Evolutionary conservation across 1,140 invertebrate species (phyloP).

Genomic region (Drosophila ercepeae): DNA sequence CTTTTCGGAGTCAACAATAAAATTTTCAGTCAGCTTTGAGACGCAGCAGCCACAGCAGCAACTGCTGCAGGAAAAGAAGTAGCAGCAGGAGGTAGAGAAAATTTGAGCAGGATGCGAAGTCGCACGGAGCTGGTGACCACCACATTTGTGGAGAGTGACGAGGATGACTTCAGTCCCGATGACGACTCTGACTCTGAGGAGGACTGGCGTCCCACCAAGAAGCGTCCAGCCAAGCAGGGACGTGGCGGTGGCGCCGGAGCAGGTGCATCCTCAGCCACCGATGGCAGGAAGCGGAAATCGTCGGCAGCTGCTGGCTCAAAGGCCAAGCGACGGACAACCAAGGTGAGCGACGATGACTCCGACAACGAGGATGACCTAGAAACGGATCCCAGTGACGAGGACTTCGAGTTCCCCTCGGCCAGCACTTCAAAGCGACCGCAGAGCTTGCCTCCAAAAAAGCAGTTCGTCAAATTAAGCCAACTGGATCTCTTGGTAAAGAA

Average conservation of each 20-base stretch:
- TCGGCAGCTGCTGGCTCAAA: slow-evolving; percentile 33
- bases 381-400: slow-evolving; percentile 64
- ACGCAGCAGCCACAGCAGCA: slow-evolving; percentile 38
- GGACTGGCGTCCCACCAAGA: slow-evolving; percentile 79
- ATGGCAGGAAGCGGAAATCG: slow-evolving; percentile 64
- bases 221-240: slow-evolving; percentile 62
- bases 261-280: slow-evolving; percentile 1
- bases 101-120: slow-evolving; percentile 69
- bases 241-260: slow-evolving; percentile 18
- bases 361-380: slow-evolving; percentile 53
- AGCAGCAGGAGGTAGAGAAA: slow-evolving; percentile 18
- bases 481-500: slow-evolving; percentile 72
- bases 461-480: slow-evolving; percentile 53
- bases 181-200: slow-evolving; percentile 80
- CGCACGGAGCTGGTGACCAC: slow-evolving; percentile 82
- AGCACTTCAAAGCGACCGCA: slow-evolving; percentile 56
- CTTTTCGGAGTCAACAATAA: slow-evolving; percentile 60
- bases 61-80: slow-evolving; percentile 27
- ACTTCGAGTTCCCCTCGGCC: slow-evolving; percentile 45
- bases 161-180: slow-evolving; percentile 79
- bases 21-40: slow-evolving; percentile 62
- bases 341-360: slow-evolving; percentile 65
- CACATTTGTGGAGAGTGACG: slow-evolving; percentile 80
- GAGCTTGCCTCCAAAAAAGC: slow-evolving; percentile 71
- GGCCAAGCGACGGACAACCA: slow-evolving; percentile 55